Conservation (phyloP, 1,140 invertebrate species). For the Linepithema humile region DNA sequence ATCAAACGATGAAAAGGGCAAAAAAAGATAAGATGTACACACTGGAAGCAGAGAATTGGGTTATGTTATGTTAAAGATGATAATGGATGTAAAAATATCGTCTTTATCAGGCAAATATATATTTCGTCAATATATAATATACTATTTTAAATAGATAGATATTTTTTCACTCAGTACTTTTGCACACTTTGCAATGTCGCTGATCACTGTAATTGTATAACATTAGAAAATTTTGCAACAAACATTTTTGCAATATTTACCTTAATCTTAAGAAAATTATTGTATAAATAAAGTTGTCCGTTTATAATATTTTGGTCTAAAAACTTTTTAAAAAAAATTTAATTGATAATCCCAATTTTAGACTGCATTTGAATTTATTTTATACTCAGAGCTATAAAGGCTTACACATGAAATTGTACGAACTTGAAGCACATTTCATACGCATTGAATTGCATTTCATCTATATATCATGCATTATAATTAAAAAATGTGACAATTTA, state of each 20-base stretch:
- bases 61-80: neutral
- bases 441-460: no score
- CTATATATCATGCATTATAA: no score
- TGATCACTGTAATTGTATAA: neutral
- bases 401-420: no score
- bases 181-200: neutral
- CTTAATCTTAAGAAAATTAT: no score
- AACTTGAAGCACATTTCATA: no score
- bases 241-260: neutral
- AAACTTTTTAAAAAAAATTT: no score
- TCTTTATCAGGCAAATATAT: neutral
- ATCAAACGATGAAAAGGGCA: neutral
- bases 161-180: neutral
- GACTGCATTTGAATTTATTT: no score
- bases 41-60: neutral
- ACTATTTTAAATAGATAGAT: neutral
- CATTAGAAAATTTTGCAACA: neutral
- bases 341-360: no score
- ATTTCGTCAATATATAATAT: neutral
- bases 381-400: no score
- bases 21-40: neutral
- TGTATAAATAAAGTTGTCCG: no score
- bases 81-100: neutral
- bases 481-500: no score
- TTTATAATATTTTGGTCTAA: no score